Evolutionary conservation across 2,888 invertebrate species (phyloP).

Genomic region (Bibio marci): DNA sequence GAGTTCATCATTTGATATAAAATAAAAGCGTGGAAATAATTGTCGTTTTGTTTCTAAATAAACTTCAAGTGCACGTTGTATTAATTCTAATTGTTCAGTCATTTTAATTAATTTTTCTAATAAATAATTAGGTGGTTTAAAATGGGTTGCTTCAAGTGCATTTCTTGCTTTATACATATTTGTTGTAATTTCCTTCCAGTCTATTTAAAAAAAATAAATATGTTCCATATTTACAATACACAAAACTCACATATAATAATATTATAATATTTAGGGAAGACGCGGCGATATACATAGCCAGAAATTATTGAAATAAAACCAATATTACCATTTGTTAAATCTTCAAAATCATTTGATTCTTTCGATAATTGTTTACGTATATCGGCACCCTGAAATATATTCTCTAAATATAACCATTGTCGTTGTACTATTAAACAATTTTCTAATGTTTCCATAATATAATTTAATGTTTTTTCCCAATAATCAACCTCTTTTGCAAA

Average conservation of each 20-base stretch:
- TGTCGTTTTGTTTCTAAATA: constrained; percentile 82
- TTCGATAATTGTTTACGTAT: constrained; percentile 66
- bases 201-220: constrained; percentile 13
- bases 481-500: constrained; percentile 68
- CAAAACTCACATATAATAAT: not conserved
- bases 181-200: constrained; percentile 50
- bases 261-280: not conserved
- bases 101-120: constrained; percentile 51
- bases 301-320: no score
- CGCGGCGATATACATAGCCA: no score
- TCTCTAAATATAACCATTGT: constrained; percentile 75
- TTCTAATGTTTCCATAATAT: constrained; percentile 68
- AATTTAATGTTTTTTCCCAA: constrained; percentile 72
- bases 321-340: constrained; percentile 37
- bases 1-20: constrained; percentile 59
- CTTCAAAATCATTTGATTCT: constrained; percentile 58
- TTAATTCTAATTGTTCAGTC: constrained; percentile 57
- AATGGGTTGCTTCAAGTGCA: constrained; percentile 44
- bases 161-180: constrained; percentile 27
- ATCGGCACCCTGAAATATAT: constrained; percentile 75
- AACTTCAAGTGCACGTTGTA: constrained; percentile 67
- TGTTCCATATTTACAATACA: no score
- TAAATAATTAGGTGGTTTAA: constrained; percentile 40
- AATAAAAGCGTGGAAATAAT: constrained; percentile 69
- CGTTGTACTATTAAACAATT: constrained; percentile 63